These are phyloP conservation scores for Rhinoderma darwinii DNA, from an alignment of 2,113 vertebrate genomes.

Conservation along the genomic window DNA sequence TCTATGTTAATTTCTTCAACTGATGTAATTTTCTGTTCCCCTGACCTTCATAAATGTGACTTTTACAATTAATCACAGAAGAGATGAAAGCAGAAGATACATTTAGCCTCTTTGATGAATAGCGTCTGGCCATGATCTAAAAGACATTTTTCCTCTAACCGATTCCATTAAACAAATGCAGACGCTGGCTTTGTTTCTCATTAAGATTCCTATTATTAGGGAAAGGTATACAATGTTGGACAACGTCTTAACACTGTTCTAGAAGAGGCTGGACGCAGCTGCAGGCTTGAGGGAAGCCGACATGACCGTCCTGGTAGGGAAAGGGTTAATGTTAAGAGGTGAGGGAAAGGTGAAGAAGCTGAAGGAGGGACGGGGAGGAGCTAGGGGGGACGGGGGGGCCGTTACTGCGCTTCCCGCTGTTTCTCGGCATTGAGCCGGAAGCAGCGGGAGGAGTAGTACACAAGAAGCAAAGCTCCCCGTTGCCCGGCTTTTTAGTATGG, in stretches of 20 bases:
- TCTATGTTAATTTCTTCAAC: not conserved
- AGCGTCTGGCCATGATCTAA: constrained; percentile 31
- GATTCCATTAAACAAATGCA: not conserved
- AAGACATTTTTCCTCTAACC: not conserved
- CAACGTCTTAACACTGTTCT: not conserved
- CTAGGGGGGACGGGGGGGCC: too few relatives aligned
- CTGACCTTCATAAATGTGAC: constrained; percentile 44
- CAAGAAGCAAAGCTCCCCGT: too few relatives aligned
- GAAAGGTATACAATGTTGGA: not conserved
- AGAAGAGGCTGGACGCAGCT: too few relatives aligned
- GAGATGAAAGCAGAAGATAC: constrained; percentile 2
- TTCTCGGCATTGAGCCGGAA: too few relatives aligned
- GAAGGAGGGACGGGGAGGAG: too few relatives aligned
- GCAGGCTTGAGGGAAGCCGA: too few relatives aligned
- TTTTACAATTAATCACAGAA: constrained; percentile 27
- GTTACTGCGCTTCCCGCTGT: too few relatives aligned
- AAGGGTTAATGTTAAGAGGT: too few relatives aligned
- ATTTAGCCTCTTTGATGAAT: constrained; percentile 11
- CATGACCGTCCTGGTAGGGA: too few relatives aligned
- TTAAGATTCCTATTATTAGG: not conserved
- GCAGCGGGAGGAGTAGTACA: too few relatives aligned
- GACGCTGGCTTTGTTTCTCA: not conserved
- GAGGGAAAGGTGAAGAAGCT: too few relatives aligned
- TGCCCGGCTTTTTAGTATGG: too few relatives aligned
- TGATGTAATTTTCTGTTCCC: not conserved